Evolutionary conservation across 2,888 invertebrate species (phyloP).

Genomic region (Sphaerophoria taeniata): DNA sequence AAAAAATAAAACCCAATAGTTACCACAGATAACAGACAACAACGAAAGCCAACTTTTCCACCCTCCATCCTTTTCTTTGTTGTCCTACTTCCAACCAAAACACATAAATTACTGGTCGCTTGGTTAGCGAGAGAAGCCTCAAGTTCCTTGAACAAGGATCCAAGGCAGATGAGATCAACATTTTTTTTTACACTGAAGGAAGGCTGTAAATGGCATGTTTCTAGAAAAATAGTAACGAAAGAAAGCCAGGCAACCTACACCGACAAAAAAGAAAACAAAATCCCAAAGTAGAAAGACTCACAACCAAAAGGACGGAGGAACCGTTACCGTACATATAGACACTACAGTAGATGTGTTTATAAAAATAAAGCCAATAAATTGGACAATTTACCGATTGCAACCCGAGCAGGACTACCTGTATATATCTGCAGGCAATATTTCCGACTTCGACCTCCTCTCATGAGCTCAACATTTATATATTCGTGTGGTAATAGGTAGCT

Average conservation of each 20-base stretch:
- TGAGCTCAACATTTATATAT: neutral
- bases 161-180: conserved; percentile 6
- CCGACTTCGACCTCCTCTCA: conserved; percentile 29
- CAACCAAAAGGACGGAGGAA: conserved; percentile 18
- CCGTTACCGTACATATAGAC: neutral
- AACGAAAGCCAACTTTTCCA: conserved; percentile 9
- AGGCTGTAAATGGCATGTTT: conserved; percentile 24
- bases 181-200: neutral
- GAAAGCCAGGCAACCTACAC: neutral
- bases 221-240: neutral
- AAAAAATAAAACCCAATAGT: neutral
- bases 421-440: neutral
- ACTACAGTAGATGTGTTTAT: neutral
- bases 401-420: neutral
- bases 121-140: conserved; percentile 16
- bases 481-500: conserved; percentile 57
- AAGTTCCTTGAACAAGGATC: conserved; percentile 10
- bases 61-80: neutral
- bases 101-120: conserved; percentile 54
- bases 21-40: conserved; percentile 23
- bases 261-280: neutral
- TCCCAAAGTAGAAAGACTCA: neutral
- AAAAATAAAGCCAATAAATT: conserved; percentile 69
- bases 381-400: conserved; percentile 66
- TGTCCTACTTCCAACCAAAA: conserved; percentile 44